Percentiles rank a stretch among this genome's conserved stretches.
These are phyloP conservation scores for Griposia aprilina DNA, from an alignment of 2,888 invertebrate species.

Conservation along the genomic window DNA sequence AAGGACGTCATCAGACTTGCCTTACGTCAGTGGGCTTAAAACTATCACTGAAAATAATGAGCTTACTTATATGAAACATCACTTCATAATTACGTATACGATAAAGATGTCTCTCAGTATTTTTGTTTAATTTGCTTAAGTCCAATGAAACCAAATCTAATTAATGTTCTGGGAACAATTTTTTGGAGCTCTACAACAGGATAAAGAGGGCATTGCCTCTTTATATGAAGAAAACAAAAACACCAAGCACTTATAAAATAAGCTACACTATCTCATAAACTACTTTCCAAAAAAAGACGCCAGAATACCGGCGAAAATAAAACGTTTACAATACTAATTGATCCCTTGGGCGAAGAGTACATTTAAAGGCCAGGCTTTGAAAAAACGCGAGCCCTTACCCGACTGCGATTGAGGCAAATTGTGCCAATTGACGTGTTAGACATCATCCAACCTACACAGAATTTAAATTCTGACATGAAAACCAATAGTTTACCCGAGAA, in stretches of 20 bases:
- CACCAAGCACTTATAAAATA: background rate
- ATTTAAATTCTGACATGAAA: slow-evolving; percentile 14
- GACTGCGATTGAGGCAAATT: slow-evolving; percentile 6
- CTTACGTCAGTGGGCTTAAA: slow-evolving; percentile 24
- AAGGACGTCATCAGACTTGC: slow-evolving; percentile 38
- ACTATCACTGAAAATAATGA: slow-evolving; percentile 37
- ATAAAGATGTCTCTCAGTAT: slow-evolving; percentile 6
- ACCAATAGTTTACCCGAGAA: background rate
- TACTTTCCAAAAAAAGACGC: background rate
- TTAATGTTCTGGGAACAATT: background rate
- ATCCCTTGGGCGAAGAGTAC: slow-evolving; percentile 1
- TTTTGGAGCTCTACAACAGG: background rate
- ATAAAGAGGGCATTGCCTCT: background rate
- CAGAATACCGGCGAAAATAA: background rate
- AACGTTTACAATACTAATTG: slow-evolving; percentile 17
- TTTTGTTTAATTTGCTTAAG: background rate
- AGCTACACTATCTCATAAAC: background rate
- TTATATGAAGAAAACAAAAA: background rate
- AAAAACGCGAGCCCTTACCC: background rate
- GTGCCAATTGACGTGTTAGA: slow-evolving; percentile 1
- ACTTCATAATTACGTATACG: slow-evolving; percentile 13
- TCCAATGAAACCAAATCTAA: background rate
- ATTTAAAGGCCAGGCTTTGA: background rate
- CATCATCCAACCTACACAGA: background rate
- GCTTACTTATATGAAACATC: slow-evolving; percentile 6